These are phyloP conservation scores for Nematopogon swammerdamellus DNA, from an alignment of 2,888 invertebrate species.

Conservation along the genomic window DNA sequence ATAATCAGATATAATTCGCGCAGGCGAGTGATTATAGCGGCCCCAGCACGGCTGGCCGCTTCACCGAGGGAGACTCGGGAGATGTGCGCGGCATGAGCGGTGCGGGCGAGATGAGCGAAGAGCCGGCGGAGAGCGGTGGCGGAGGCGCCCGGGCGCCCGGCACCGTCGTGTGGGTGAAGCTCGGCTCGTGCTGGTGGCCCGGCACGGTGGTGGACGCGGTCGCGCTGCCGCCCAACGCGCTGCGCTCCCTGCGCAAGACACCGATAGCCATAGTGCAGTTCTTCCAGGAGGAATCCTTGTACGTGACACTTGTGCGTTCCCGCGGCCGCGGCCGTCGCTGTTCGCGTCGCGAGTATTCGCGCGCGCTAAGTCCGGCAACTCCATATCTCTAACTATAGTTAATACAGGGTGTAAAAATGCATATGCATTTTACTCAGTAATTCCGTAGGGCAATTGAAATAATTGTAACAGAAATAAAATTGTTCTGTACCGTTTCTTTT, in stretches of 20 bases:
- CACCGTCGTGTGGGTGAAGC: slow-evolving; percentile 83
- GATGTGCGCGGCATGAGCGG: not conserved
- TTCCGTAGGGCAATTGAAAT: no score
- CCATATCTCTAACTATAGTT: no score
- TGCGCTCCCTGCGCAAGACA: slow-evolving; percentile 62
- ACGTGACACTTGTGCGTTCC: slow-evolving; percentile 54
- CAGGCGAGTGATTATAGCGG: not conserved
- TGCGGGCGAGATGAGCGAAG: not conserved
- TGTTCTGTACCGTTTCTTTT: no score
- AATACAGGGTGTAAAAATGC: no score
- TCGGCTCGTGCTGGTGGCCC: slow-evolving; percentile 83
- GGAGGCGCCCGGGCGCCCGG: slow-evolving; percentile 30
- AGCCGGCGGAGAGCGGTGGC: not conserved
- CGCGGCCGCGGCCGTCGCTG: no score
- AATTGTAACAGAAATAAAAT: no score
- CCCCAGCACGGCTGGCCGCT: not conserved
- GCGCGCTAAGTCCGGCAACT: no score
- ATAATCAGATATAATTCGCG: no score
- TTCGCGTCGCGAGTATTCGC: no score
- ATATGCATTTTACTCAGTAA: no score
- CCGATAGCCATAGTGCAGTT: slow-evolving; percentile 83
- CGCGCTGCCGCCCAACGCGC: slow-evolving; percentile 64
- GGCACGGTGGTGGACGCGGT: slow-evolving; percentile 68
- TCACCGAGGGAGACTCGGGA: not conserved
- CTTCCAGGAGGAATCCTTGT: slow-evolving; percentile 82